Conservation (phyloP, 2,113 vertebrate genomes). For the Machaerirhynchus nigripectus region DNA sequence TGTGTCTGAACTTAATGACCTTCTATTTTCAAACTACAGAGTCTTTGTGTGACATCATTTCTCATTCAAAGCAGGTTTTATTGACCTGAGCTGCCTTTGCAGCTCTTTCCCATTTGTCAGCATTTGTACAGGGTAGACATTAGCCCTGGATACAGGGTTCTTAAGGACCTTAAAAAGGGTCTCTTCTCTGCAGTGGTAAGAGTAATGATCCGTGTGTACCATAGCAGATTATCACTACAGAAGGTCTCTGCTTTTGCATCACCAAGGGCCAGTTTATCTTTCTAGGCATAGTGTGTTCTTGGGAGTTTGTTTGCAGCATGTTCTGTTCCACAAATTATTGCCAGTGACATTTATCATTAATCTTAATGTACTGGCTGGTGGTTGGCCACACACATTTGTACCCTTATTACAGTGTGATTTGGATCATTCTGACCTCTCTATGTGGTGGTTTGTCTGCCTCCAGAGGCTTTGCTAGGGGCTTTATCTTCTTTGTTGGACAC, state of each 20-base stretch:
- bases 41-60: neutral
- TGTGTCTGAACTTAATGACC: neutral
- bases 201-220: neutral
- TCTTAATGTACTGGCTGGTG: neutral
- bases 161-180: neutral
- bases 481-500: neutral
- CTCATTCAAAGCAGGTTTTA: neutral
- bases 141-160: neutral
- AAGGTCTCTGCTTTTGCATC: neutral
- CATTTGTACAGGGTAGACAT: neutral
- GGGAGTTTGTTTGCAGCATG: neutral
- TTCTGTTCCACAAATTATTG: neutral
- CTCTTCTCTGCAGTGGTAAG: neutral
- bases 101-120: neutral
- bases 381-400: neutral
- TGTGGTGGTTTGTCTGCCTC: neutral
- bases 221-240: neutral
- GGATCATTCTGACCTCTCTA: neutral
- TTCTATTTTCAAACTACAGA: neutral
- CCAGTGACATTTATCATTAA: neutral
- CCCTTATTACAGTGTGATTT: neutral
- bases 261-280: neutral
- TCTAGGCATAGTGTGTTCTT: neutral
- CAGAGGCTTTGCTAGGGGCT: neutral
- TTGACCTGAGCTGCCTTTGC: neutral